These are phyloP conservation scores for Lithophane socia DNA, from an alignment of 2,888 invertebrate species.

Conservation along the genomic window DNA sequence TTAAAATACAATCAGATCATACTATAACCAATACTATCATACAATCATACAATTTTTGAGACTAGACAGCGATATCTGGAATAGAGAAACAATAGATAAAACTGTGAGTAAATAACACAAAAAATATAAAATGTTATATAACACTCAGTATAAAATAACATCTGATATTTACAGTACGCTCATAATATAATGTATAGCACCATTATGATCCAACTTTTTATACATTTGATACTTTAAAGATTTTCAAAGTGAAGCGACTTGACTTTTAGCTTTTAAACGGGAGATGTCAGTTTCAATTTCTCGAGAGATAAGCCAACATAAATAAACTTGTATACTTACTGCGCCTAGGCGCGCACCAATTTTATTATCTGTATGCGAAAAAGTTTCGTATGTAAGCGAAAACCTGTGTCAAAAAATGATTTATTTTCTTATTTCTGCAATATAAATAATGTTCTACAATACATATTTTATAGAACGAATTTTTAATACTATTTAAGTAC, in stretches of 20 bases:
- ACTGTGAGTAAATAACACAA: constrained; percentile 59
- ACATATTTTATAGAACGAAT: neutral
- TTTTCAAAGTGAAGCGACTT: neutral
- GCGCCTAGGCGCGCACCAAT: neutral
- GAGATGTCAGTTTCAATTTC: neutral
- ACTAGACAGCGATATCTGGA: constrained; percentile 87
- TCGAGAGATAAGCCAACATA: neutral
- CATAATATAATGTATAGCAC: constrained; percentile 73
- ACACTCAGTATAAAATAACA: constrained; percentile 52
- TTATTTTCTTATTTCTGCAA: neutral
- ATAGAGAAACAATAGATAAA: constrained; percentile 61
- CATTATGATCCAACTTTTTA: constrained; percentile 77
- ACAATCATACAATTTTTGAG: constrained; percentile 84
- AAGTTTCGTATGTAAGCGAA: neutral
- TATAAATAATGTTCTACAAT: neutral
- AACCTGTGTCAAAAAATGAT: neutral
- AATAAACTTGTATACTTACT: neutral
- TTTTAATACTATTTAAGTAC: neutral
- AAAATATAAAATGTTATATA: constrained; percentile 54
- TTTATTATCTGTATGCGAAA: no score
- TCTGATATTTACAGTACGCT: constrained; percentile 66
- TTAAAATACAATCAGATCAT: constrained; percentile 82
- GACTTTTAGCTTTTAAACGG: neutral
- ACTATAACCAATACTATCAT: constrained; percentile 79
- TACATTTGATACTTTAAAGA: constrained; percentile 39